These are phyloP conservation scores for Phrynocephalus forsythii DNA, from an alignment of 2,797 vertebrate genomes.

Conservation along the genomic window DNA sequence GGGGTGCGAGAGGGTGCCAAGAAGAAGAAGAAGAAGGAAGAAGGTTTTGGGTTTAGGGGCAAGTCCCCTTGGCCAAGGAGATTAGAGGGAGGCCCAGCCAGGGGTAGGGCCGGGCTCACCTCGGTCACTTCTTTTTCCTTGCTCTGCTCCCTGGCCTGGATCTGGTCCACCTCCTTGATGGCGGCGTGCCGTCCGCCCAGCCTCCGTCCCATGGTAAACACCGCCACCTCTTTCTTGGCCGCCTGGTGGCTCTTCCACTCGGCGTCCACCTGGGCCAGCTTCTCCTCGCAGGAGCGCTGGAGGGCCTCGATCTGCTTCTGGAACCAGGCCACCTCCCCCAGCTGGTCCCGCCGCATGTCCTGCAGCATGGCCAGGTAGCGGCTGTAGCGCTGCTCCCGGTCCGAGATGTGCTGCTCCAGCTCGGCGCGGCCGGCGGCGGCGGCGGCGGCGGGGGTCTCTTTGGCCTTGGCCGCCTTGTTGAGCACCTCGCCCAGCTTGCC, in stretches of 20 bases:
- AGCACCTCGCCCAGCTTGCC: constrained; percentile 73
- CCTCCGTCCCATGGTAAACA: constrained; percentile 67
- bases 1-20: no score
- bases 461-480: constrained; percentile 68
- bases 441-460: constrained; percentile 6
- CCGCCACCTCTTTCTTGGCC: constrained; percentile 73
- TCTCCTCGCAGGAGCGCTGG: constrained; percentile 60
- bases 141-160: constrained; percentile 69
- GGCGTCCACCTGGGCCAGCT: constrained; percentile 65
- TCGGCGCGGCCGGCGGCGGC: constrained; percentile 24
- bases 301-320: constrained; percentile 68
- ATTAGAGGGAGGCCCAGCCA: no score
- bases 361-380: constrained; percentile 67
- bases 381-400: constrained; percentile 70
- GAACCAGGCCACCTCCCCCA: constrained; percentile 39
- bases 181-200: constrained; percentile 64
- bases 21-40: no score
- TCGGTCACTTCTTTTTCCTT: constrained; percentile 73
- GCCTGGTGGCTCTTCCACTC: constrained; percentile 77
- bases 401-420: constrained; percentile 58
- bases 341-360: constrained; percentile 71
- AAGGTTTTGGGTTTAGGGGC: no score
- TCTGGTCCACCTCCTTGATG: constrained; percentile 64
- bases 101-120: constrained; percentile 30
- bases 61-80: no score